Percentiles rank a stretch among this genome's conserved stretches.
Conservation (phyloP, 2,888 invertebrate species). For the Gerosis bhagava region DNA sequence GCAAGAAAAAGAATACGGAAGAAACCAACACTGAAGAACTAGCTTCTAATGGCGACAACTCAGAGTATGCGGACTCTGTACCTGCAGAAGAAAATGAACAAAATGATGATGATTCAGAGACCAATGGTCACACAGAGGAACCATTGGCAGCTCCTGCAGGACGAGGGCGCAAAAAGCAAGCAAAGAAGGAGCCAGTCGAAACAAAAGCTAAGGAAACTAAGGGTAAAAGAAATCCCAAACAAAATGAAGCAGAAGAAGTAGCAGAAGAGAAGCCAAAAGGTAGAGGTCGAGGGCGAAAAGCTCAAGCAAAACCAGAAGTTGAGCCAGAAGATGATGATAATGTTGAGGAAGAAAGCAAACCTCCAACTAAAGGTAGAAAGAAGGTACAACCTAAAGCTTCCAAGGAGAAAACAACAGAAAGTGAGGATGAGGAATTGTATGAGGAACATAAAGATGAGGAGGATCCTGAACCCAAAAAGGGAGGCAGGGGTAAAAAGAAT, state of each 20-base stretch:
- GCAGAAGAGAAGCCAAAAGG: slow-evolving; percentile 56
- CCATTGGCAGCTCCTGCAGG: slow-evolving; percentile 38
- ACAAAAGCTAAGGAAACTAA: slow-evolving; percentile 48
- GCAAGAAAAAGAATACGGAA: slow-evolving; percentile 58
- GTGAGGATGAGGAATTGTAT: slow-evolving; percentile 45
- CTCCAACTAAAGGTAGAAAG: slow-evolving; percentile 42
- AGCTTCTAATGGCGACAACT: slow-evolving; percentile 48
- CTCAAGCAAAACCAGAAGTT: slow-evolving; percentile 47
- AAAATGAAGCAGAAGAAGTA: slow-evolving; percentile 39
- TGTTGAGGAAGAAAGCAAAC: slow-evolving; percentile 45
- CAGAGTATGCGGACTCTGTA: slow-evolving; percentile 50
- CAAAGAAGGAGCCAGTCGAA: slow-evolving; percentile 56
- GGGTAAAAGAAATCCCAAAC: slow-evolving; percentile 54
- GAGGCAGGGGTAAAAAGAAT: slow-evolving; percentile 55
- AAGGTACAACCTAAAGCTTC: slow-evolving; percentile 42
- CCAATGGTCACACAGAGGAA: slow-evolving; percentile 52
- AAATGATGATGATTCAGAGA: slow-evolving; percentile 46
- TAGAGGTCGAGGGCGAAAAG: slow-evolving; percentile 59
- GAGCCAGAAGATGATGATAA: slow-evolving; percentile 45
- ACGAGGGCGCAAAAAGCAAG: slow-evolving; percentile 59
- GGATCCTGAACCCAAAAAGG: slow-evolving; percentile 56
- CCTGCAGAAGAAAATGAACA: slow-evolving; percentile 46
- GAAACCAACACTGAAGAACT: slow-evolving; percentile 47
- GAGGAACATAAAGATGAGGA: slow-evolving; percentile 49
- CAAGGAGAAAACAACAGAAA: slow-evolving; percentile 48